Conservation (phyloP, 2,797 vertebrate genomes). For the Leuciscus waleckii region DNA sequence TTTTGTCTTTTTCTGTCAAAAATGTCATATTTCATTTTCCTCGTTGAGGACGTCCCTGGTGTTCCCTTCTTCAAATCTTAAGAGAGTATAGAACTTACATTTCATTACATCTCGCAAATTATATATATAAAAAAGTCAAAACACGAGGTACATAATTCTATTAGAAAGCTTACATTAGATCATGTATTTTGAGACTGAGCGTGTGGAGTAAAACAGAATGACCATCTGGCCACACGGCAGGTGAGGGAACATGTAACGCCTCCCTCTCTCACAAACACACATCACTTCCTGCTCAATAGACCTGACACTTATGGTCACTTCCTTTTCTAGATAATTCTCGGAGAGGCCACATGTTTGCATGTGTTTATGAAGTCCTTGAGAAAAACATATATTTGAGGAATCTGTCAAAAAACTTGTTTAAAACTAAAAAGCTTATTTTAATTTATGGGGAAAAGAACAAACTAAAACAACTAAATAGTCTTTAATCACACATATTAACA, state of each 20-base stretch:
- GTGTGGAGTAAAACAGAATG: constrained; percentile 21
- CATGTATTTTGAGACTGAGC: not conserved
- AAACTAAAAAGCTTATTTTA: too few relatives aligned
- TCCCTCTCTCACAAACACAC: constrained; percentile 3
- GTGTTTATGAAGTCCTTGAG: too few relatives aligned
- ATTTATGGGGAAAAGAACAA: too few relatives aligned
- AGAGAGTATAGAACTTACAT: not conserved
- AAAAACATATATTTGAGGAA: too few relatives aligned
- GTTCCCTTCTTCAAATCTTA: not conserved
- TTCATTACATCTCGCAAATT: too few relatives aligned
- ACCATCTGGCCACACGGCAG: constrained; percentile 35
- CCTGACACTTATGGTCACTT: constrained; percentile 3
- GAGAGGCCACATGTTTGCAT: not conserved
- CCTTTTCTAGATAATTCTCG: not conserved
- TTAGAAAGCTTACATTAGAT: not conserved
- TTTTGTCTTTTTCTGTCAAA: not conserved
- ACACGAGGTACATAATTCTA: not conserved
- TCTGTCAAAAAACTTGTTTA: too few relatives aligned
- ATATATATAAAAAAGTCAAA: not conserved
- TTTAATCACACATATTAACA: too few relatives aligned
- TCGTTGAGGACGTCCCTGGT: not conserved
- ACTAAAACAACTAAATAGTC: too few relatives aligned
- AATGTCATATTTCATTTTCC: not conserved
- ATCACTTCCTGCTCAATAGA: constrained; percentile 12
- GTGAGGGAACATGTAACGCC: constrained; percentile 30